A percentile compares a stretch with the other conserved stretches of the same genome.
These are phyloP conservation scores for Polyommatus icarus DNA, from an alignment of 2,888 invertebrate genomes.

Conservation along the genomic window DNA sequence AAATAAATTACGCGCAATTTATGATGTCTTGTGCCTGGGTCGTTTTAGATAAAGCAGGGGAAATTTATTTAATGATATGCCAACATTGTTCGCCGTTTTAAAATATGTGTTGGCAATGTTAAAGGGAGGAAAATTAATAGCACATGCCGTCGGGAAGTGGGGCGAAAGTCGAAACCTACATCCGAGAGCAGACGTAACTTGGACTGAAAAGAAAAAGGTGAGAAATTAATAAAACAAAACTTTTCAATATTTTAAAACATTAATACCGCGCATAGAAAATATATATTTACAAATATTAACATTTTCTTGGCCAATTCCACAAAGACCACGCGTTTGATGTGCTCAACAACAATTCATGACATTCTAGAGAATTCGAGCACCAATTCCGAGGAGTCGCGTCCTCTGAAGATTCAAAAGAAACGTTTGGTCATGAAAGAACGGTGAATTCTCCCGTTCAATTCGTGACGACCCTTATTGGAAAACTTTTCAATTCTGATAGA, in stretches of 20 bases:
- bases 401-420: constrained; percentile 40
- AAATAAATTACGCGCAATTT: constrained; percentile 27
- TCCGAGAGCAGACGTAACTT: background rate
- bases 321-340: background rate
- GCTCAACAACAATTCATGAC: constrained; percentile 3
- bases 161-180: background rate
- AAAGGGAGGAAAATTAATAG: constrained; percentile 18
- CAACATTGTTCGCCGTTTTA: constrained; percentile 22
- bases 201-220: background rate
- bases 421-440: constrained; percentile 35
- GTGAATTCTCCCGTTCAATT: constrained; percentile 38
- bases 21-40: constrained; percentile 25
- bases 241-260: too few relatives aligned
- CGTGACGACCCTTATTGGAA: constrained; percentile 45
- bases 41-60: constrained; percentile 22
- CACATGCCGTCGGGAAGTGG: background rate
- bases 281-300: background rate
- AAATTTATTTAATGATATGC: constrained; percentile 28
- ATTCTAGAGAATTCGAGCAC: constrained; percentile 31
- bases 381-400: constrained; percentile 36
- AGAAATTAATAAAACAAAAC: background rate
- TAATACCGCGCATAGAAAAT: background rate
- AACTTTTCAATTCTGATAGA: constrained; percentile 43
- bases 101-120: constrained; percentile 25
- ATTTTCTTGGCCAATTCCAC: background rate